Percentiles rank a stretch among this genome's conserved stretches.
These are phyloP conservation scores for Dexiosoma caninum DNA, from an alignment of 2,888 invertebrate species.

Conservation along the genomic window DNA sequence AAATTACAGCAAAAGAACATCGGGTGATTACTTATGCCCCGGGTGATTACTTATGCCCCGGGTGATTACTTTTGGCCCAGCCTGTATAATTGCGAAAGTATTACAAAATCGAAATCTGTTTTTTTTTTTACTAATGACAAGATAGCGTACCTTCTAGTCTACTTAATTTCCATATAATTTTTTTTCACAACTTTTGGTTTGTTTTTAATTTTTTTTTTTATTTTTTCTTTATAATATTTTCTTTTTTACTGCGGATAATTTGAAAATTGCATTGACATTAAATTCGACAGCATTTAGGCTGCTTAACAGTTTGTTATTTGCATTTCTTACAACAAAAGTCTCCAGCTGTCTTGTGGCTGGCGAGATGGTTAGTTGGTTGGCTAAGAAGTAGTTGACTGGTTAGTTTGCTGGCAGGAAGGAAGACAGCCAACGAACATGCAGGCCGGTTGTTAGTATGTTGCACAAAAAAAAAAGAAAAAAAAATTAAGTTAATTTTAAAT, in stretches of 20 bases:
- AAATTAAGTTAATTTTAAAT: conserved; percentile 40
- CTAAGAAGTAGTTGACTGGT: conserved; percentile 19
- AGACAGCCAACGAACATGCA: background rate
- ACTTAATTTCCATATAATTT: background rate
- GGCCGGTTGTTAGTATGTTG: conserved; percentile 1
- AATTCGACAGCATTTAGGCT: conserved; percentile 63
- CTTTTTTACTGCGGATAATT: conserved; percentile 34
- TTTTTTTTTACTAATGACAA: no score
- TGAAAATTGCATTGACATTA: conserved; percentile 61
- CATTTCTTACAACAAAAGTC: conserved; percentile 28
- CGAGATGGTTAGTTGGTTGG: conserved; percentile 1
- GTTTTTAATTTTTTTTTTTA: no score
- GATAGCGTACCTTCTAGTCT: background rate
- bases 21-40: no score
- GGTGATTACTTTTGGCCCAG: no score
- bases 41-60: no score
- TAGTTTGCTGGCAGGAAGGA: conserved; percentile 25
- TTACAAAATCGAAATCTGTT: no score
- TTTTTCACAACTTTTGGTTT: background rate
- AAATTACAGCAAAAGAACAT: no score
- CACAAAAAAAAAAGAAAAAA: background rate
- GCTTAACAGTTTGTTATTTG: conserved; percentile 48
- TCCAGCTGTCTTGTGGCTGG: conserved; percentile 33
- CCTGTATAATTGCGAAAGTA: no score
- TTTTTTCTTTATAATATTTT: background rate